Base-by-base conservation (phyloP, 2,113 vertebrate species). In the Helogale parvula region DNA sequence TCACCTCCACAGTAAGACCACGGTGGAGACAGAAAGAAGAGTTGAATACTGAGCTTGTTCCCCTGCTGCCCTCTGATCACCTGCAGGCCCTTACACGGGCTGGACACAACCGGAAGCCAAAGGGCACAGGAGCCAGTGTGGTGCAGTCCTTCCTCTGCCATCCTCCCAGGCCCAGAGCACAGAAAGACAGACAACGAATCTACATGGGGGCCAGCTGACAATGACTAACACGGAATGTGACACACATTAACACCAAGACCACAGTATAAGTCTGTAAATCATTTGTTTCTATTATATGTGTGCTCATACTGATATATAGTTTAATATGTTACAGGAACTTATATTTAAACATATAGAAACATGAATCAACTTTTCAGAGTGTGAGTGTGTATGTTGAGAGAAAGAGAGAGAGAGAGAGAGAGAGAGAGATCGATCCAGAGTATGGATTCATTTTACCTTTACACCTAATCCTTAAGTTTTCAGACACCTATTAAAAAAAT, bases 381-480 rank as follows among this genome's bases (percentile, higher is more conserved):
- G 19, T 47, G 12, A 29, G 29, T 47, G 21, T 66, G 7, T 23
- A 16, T 63, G 23, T 63, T 23, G 7, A 23, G 1, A 50, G 2
- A 74, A 7, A 47, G 4, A 29, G 21, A 2, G 21, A 60, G 11
- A 68, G 13, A 65, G 6, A 57, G 21, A 60, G 21, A 60, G 21
- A 60, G 57, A 60, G 11, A 68, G 13, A 65, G 8, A n/a, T n/a
- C n/a, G n/a, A 57, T 50, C 7, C 33, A 83, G 27, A 63, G 13
- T 29, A 77, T 35, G 15, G 45, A 35, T 80, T 92, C 27, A 86
- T 52, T 96, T 95, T 13, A 82, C 12, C 17, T 92, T 89, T 72
- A 83, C 5, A 74, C 57, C 29, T 47, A 83, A 38, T 84, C 35
- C 6, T 94, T 83, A 41, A 45, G 10, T 77, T 77, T 88, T 86